These are phyloP conservation scores for Pelusios castaneus DNA, from an alignment of 2,113 vertebrate species.

Conservation along the genomic window DNA sequence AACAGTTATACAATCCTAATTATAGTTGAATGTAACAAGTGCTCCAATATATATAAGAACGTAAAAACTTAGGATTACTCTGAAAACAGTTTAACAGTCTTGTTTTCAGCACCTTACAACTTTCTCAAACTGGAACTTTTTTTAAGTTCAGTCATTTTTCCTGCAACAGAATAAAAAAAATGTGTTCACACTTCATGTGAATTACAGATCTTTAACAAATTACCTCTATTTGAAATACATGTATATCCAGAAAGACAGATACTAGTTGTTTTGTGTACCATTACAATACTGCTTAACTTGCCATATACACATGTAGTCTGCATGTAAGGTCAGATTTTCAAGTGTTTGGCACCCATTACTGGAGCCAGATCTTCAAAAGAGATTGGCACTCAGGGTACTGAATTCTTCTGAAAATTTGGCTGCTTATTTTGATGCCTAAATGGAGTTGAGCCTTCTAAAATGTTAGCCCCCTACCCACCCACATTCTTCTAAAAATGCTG, in stretches of 20 bases:
- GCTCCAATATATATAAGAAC: neutral
- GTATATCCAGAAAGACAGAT: neutral
- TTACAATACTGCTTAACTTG: neutral
- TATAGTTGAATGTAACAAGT: neutral
- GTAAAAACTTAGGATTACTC: neutral
- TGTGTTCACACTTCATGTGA: neutral
- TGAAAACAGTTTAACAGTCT: neutral
- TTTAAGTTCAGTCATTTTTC: too few species aligned
- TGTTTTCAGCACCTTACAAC: neutral
- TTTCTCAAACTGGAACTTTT: neutral
- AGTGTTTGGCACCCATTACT: neutral
- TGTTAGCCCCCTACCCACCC: neutral
- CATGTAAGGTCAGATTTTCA: neutral
- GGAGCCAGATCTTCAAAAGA: neutral
- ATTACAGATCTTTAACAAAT: neutral
- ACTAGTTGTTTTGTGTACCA: neutral
- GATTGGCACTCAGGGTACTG: neutral
- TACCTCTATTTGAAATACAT: neutral
- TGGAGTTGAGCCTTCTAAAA: neutral
- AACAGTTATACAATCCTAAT: neutral
- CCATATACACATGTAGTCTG: neutral
- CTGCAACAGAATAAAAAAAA: neutral
- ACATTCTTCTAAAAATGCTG: neutral
- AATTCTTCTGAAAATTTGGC: neutral
- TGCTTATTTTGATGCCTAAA: neutral